A percentile compares a stretch with the other conserved stretches of the same genome.
Conservation (phyloP, 2,113 vertebrate species). For the Callaeas wilsoni region DNA sequence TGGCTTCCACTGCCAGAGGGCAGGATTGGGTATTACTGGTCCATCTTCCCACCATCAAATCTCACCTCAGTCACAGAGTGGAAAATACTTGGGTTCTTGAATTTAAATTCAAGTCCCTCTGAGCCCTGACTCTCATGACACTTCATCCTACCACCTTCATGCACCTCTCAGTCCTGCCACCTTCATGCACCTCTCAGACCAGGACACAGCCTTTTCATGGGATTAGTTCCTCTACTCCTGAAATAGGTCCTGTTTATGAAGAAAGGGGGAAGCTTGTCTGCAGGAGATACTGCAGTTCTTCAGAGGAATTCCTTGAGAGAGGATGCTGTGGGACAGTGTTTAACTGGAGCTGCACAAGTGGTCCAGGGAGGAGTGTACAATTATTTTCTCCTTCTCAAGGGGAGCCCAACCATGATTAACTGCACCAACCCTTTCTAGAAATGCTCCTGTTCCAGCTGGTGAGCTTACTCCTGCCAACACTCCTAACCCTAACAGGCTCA, state of each 20-base stretch:
- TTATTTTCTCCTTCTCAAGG: neutral
- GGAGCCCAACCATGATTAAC: neutral
- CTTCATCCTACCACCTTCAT: neutral
- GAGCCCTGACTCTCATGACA: neutral
- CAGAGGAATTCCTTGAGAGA: neutral
- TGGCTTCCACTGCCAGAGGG: neutral
- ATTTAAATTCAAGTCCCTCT: neutral
- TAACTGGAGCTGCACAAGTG: neutral
- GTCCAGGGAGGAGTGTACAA: neutral
- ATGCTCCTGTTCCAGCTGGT: neutral
- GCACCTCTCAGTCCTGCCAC: neutral
- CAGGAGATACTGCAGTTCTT: rapidly evolving
- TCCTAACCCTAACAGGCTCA: neutral
- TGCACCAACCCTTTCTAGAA: neutral
- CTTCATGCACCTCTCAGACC: no score
- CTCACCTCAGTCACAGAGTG: neutral
- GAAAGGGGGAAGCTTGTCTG: neutral
- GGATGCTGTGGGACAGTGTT: neutral
- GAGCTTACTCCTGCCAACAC: neutral
- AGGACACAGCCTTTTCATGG: neutral
- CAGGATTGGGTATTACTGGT: neutral
- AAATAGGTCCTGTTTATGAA: neutral
- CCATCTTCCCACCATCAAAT: neutral
- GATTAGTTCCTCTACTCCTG: neutral
- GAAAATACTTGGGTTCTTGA: neutral